phyloP scores from a whole-genome alignment of 1,140 invertebrate genomes.

The Heliothis virescens region DNA sequence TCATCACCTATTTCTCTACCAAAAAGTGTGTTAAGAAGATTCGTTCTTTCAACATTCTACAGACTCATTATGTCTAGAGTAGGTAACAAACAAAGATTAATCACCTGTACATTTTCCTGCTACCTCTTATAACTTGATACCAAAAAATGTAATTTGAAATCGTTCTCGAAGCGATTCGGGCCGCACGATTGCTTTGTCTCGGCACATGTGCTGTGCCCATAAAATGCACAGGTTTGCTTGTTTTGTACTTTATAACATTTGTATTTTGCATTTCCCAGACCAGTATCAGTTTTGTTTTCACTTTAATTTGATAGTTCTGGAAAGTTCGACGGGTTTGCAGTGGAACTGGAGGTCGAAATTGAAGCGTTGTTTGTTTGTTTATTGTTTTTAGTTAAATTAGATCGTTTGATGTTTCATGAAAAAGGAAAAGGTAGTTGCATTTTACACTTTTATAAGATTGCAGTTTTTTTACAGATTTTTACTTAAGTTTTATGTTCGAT shows the following conservation, averaged over 20 bases:
- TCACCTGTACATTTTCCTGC: background rate
- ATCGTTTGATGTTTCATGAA: no score
- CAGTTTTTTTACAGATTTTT: no score
- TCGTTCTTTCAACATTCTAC: no score
- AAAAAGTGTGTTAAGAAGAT: no score
- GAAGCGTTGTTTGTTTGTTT: slow-evolving; percentile 2
- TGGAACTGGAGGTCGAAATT: background rate
- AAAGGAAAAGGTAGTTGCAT: no score
- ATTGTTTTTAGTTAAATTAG: background rate
- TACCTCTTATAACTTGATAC: background rate
- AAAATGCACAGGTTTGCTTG: slow-evolving; percentile 40
- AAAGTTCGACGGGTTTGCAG: slow-evolving; percentile 11
- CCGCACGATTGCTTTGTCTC: slow-evolving; percentile 48
- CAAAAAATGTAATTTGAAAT: slow-evolving; percentile 55
- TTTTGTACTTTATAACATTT: slow-evolving; percentile 42
- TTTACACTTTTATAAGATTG: no score
- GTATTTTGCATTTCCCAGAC: slow-evolving; percentile 39
- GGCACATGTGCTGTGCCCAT: slow-evolving; percentile 41
- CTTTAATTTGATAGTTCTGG: slow-evolving; percentile 18
- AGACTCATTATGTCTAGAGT: no score
- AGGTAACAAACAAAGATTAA: no score
- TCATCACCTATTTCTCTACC: no score
- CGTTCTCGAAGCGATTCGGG: slow-evolving; percentile 54
- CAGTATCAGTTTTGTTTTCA: slow-evolving; percentile 24
- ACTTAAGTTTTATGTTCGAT: no score